Evolutionary conservation across 1,140 invertebrate species (phyloP).

Genomic region (Wasmannia auropunctata): DNA sequence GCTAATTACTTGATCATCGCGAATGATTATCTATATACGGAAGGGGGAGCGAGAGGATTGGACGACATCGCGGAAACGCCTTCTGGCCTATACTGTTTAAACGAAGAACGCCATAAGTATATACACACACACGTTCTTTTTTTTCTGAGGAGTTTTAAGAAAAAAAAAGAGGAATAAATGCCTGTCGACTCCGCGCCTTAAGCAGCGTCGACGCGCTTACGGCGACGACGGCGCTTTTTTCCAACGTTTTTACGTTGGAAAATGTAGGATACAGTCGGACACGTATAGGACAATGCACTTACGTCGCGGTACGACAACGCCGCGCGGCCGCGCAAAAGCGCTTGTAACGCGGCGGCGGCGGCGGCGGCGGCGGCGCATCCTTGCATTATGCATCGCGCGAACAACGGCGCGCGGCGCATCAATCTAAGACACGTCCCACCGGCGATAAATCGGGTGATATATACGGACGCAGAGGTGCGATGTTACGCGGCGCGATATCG

Average conservation of each 20-base stretch:
- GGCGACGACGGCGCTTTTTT: background rate
- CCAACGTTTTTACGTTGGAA: slow-evolving; percentile 43
- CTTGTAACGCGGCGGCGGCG: slow-evolving; percentile 42
- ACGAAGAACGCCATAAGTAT: background rate
- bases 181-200: slow-evolving; percentile 12
- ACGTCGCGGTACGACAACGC: slow-evolving; percentile 45
- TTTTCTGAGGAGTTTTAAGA: background rate
- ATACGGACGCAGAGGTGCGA: slow-evolving; percentile 40
- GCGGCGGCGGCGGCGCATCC: slow-evolving; percentile 11
- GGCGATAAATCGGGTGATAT: slow-evolving; percentile 67
- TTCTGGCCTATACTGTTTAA: background rate
- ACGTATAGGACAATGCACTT: slow-evolving; percentile 55
- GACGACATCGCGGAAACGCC: background rate
- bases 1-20: slow-evolving; percentile 29
- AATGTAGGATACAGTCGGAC: slow-evolving; percentile 34
- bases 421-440: slow-evolving; percentile 65
- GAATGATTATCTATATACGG: slow-evolving; percentile 18
- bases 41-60: background rate
- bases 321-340: slow-evolving; percentile 30
- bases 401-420: slow-evolving; percentile 53
- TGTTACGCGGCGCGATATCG: slow-evolving; percentile 62
- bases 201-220: slow-evolving; percentile 7
- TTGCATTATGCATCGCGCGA: slow-evolving; percentile 63
- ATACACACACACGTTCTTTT: background rate
- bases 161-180: slow-evolving; percentile 12